Evolutionary conservation across 2,888 invertebrate species (phyloP).

Genomic region (Metalampra italica): DNA sequence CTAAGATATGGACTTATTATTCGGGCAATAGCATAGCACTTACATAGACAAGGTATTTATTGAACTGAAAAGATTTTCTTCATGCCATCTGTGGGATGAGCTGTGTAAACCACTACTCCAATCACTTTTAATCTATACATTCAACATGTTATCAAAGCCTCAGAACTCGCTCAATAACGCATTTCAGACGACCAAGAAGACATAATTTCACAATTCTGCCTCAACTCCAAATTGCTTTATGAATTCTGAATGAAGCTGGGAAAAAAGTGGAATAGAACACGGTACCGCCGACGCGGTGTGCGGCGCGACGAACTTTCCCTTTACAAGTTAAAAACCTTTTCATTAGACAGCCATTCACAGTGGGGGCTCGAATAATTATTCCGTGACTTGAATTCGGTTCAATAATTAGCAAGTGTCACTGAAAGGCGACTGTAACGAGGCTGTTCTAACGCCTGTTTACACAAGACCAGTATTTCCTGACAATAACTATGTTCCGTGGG

Average conservation of each 20-base stretch:
- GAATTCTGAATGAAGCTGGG: slow-evolving; percentile 18
- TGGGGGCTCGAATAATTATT: slow-evolving; percentile 14
- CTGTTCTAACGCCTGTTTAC: neutral
- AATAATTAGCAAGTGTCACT: slow-evolving; percentile 13
- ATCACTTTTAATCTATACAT: too few relatives aligned
- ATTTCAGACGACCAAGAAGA: neutral
- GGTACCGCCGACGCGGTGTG: slow-evolving; percentile 4
- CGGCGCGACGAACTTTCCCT: slow-evolving; percentile 13
- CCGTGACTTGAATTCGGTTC: slow-evolving; percentile 19
- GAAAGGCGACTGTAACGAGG: slow-evolving; percentile 7
- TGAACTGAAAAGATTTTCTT: too few relatives aligned
- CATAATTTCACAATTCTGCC: neutral
- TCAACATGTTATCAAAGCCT: neutral
- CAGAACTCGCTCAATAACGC: neutral
- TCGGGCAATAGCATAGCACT: too few relatives aligned
- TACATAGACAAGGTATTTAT: too few relatives aligned
- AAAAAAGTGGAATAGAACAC: slow-evolving; percentile 14
- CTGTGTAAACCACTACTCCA: too few relatives aligned
- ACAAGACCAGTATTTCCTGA: neutral
- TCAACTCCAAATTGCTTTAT: slow-evolving; percentile 14
- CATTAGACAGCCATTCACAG: slow-evolving; percentile 12
- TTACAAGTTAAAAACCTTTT: slow-evolving; percentile 17
- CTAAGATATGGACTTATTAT: too few relatives aligned
- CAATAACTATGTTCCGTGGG: neutral
- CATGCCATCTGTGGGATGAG: too few relatives aligned